Evolutionary conservation across 2,113 vertebrate genomes (phyloP).

Genomic region (Callospermophilus lateralis): DNA sequence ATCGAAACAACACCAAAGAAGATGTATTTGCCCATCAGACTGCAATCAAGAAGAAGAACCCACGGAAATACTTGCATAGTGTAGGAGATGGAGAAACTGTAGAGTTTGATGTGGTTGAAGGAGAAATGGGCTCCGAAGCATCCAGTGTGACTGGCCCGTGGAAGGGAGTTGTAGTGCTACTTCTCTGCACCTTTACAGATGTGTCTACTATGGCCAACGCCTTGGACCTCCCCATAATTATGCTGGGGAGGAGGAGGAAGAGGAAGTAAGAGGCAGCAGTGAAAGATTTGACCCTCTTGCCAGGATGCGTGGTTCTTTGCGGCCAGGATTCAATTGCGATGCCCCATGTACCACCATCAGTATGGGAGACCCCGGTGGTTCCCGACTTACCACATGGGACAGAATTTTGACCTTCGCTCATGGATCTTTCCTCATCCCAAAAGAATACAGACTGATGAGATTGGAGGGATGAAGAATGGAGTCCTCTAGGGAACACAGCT

Average conservation of each 20-base stretch:
- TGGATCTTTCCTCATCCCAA: slow-evolving; percentile 80
- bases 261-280: slow-evolving; percentile 85
- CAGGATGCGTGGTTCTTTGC: slow-evolving; percentile 77
- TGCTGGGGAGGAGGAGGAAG: slow-evolving; percentile 61
- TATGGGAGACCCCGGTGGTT: slow-evolving; percentile 52
- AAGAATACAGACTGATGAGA: slow-evolving; percentile 87
- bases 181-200: slow-evolving; percentile 94
- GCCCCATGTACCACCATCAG: slow-evolving; percentile 59
- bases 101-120: slow-evolving; percentile 97
- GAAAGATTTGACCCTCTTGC: slow-evolving; percentile 77
- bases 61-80: slow-evolving; percentile 97
- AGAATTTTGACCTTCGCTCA: slow-evolving; percentile 77
- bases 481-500: slow-evolving; percentile 86
- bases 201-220: slow-evolving; percentile 92
- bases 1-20: neutral
- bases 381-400: slow-evolving; percentile 72
- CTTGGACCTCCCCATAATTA: slow-evolving; percentile 86
- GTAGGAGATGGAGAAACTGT: slow-evolving; percentile 97
- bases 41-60: slow-evolving; percentile 98
- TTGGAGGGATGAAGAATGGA: slow-evolving; percentile 90
- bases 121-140: slow-evolving; percentile 97
- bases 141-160: slow-evolving; percentile 96
- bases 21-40: slow-evolving; percentile 87
- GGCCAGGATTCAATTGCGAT: slow-evolving; percentile 38
- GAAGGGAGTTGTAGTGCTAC: slow-evolving; percentile 97